phyloP scores from a whole-genome alignment of 2,797 vertebrate species.

The Acrossocheilus wenchowensis region DNA sequence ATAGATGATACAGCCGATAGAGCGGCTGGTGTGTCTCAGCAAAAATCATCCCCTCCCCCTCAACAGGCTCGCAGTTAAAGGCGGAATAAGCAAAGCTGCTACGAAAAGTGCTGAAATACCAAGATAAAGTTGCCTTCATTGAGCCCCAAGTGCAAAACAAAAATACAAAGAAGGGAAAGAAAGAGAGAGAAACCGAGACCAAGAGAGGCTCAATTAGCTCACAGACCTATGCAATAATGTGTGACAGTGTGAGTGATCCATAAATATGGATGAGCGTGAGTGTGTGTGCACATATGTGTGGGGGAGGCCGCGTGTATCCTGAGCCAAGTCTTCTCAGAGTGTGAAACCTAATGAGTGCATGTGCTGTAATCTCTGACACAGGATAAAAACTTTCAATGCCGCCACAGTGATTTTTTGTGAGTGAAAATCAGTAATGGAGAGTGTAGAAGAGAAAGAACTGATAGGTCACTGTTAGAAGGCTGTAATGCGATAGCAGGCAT shows the following conservation, averaged over 20 bases:
- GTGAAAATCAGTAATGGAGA: slow-evolving; percentile 10
- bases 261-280: slow-evolving; percentile 44
- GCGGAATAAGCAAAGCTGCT: slow-evolving; percentile 5
- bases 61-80: not conserved
- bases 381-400: not conserved
- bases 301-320: slow-evolving; percentile 19
- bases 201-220: slow-evolving; percentile 23
- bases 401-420: not conserved
- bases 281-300: slow-evolving; percentile 38
- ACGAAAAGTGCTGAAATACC: slow-evolving; percentile 37
- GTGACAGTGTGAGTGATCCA: slow-evolving; percentile 45
- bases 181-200: not conserved
- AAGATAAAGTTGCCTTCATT: not conserved
- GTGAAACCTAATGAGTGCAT: slow-evolving; percentile 36
- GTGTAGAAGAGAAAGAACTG: slow-evolving; percentile 33
- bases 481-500: slow-evolving; percentile 34
- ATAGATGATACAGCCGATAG: slow-evolving; percentile 45
- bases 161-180: not conserved
- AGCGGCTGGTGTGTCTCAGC: slow-evolving; percentile 35
- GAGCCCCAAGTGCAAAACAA: slow-evolving; percentile 38
- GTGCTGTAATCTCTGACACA: slow-evolving; percentile 21
- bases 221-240: slow-evolving; percentile 25
- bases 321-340: slow-evolving; percentile 25
- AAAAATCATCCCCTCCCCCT: slow-evolving; percentile 10
- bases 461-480: slow-evolving; percentile 40